Conservation (phyloP, 2,113 vertebrate genomes). For the Poeciliopsis retropinna region DNA sequence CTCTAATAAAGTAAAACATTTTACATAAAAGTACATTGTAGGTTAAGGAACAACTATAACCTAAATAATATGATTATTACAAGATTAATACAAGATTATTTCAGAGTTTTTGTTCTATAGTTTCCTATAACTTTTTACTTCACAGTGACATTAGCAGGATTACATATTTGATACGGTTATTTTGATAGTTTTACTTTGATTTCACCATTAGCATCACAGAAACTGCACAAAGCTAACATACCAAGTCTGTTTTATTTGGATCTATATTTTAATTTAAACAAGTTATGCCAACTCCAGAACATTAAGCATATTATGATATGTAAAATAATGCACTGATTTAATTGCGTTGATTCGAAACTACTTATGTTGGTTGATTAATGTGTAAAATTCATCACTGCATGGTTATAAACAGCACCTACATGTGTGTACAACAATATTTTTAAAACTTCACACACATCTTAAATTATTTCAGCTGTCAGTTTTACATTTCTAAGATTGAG, state of each 20-base stretch:
- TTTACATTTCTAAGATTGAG: background rate
- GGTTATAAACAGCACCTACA: background rate
- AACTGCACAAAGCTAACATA: background rate
- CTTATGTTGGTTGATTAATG: background rate
- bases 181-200: no score
- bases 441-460: background rate
- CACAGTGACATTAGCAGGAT: background rate
- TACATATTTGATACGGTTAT: no score
- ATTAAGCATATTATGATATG: background rate
- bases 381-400: background rate
- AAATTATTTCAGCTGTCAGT: background rate
- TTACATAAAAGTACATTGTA: background rate
- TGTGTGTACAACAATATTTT: background rate
- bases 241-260: background rate
- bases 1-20: background rate
- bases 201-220: background rate
- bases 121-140: background rate
- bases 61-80: background rate
- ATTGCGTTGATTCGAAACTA: background rate
- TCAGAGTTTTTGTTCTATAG: background rate
- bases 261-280: background rate
- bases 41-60: background rate
- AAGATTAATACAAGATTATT: background rate
- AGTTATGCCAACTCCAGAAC: background rate
- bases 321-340: background rate